phyloP scores from a whole-genome alignment of 2,113 vertebrate genomes.

The Junco hyemalis region DNA sequence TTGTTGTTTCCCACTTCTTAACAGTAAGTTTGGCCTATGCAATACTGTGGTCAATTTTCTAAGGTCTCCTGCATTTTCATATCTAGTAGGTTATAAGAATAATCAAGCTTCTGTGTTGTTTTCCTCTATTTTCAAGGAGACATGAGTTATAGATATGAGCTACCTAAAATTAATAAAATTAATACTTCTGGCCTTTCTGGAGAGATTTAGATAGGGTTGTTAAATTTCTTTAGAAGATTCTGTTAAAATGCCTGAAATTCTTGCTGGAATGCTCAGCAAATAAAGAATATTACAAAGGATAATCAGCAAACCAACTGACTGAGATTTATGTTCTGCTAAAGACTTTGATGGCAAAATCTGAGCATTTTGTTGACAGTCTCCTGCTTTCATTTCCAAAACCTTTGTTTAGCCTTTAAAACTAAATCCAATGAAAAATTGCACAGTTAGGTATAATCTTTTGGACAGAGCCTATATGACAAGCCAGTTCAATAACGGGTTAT shows the following conservation, averaged over 20 bases:
- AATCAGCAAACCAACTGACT: neutral
- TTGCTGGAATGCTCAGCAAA: neutral
- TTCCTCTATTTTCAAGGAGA: neutral
- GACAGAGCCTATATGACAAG: neutral
- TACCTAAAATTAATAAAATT: neutral
- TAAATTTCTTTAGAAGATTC: neutral
- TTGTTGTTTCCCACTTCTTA: neutral
- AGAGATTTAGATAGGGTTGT: neutral
- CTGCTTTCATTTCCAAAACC: neutral
- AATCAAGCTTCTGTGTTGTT: neutral
- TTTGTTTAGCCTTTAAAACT: conserved; percentile 1
- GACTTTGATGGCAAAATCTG: neutral
- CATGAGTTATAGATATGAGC: neutral
- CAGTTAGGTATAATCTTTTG: conserved; percentile 17
- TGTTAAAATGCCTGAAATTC: neutral
- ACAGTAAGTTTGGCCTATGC: neutral
- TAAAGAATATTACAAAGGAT: neutral
- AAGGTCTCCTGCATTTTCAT: neutral
- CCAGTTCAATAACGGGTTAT: conserved; percentile 25
- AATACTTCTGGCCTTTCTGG: neutral
- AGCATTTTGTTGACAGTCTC: neutral
- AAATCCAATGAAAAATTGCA: conserved; percentile 38
- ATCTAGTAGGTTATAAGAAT: neutral
- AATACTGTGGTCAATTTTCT: neutral
- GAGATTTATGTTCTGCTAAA: neutral